phyloP scores from a whole-genome alignment of 1,140 invertebrate species.

The Lordiphosa collinella region DNA sequence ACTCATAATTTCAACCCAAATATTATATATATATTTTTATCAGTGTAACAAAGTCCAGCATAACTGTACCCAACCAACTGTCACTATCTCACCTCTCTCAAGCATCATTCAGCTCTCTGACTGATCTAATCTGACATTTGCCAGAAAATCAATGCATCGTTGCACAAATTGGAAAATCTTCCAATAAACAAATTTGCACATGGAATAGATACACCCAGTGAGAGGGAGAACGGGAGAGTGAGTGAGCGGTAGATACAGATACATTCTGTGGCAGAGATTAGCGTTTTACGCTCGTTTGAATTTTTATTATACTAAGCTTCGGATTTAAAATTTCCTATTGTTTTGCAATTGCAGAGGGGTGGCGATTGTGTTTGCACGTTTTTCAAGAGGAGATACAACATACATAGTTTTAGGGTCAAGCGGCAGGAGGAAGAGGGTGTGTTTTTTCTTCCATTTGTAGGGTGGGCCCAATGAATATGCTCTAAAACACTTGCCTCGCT shows the following conservation, averaged over 20 bases:
- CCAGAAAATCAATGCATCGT: constrained; percentile 66
- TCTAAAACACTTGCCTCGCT: constrained; percentile 25
- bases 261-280: constrained; percentile 67
- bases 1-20: too few species aligned
- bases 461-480: constrained; percentile 27
- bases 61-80: constrained; percentile 46
- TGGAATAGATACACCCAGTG: constrained; percentile 51
- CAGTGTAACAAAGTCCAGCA: constrained; percentile 13
- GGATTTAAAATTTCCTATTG: constrained; percentile 66
- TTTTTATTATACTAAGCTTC: constrained; percentile 75
- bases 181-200: constrained; percentile 72
- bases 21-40: too few species aligned
- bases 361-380: constrained; percentile 29
- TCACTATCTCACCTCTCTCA: constrained; percentile 3
- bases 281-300: constrained; percentile 79
- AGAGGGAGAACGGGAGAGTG: constrained; percentile 26
- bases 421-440: constrained; percentile 1
- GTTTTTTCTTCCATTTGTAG: background rate
- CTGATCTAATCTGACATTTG: constrained; percentile 73
- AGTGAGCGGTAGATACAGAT: constrained; percentile 29
- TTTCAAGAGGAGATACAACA: constrained; percentile 24
- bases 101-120: constrained; percentile 4
- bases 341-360: constrained; percentile 66
- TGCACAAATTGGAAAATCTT: constrained; percentile 73
- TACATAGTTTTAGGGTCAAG: constrained; percentile 7